Base-by-base conservation (phyloP, 2,797 vertebrate species). In the Triplophysa yarkandensis region DNA sequence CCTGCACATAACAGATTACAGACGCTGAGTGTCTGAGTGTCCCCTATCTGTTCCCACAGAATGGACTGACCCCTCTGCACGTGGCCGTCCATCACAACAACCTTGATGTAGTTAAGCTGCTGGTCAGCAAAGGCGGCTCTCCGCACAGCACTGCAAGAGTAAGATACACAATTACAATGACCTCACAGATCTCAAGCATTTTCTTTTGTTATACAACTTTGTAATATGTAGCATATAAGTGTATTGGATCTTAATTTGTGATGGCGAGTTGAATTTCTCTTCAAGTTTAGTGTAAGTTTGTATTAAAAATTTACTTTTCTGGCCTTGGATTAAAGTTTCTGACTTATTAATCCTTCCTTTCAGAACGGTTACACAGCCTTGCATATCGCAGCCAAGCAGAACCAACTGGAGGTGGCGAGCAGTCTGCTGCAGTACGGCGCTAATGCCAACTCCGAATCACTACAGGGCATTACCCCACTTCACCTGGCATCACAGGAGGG, bases 71-170 rank as follows among this genome's bases (percentile, higher is more conserved):
- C 2, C 95, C 97, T 0, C 91, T 99, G 83, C 97, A 99, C 0
- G 94, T 98, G 83, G 96, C 97, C 0, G 97, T 98, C 74, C 94
- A 98, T 91, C 97, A 99, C 92, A 97, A 98, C 90, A 96, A 98
- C 92, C 87, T 98, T 87, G 97, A 98, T 83, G 93, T 98, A 19
- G 96, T 98, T 78, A 95, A 93, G 87, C 92, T 98, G 80, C 92
- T 99, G 82, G 94, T 99, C 81, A 95, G 93, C 85, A 95, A 95
- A 65, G 95, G 96, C 9, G 93, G 96, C 80, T 98, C 95, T 62
- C 93, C 96, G 0, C 96, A 98, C 89, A 95, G 93, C 87, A 94
- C 94, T 0, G 97, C 96, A 43, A 91, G 94, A 92, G 97, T 98
- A 92, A 95, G 93, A 86, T 23, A 67, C n/a, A n/a, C 58, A 55